Base-by-base conservation (phyloP, 2,113 vertebrate species). In the Centropus unirufus region DNA sequence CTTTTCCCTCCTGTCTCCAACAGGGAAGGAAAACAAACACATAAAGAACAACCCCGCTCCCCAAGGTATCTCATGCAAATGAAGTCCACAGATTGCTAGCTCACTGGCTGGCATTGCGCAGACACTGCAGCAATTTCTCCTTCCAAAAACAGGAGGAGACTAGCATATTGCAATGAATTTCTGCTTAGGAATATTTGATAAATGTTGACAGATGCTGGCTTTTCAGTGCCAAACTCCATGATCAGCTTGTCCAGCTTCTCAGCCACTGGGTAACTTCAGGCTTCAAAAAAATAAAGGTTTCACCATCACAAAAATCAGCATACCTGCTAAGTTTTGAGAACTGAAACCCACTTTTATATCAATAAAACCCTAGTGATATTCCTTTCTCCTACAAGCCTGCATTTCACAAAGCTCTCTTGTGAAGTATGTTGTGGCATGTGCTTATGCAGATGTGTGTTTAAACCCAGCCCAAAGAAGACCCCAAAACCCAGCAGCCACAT, bases 191-290 rank as follows among this genome's bases (percentile, higher is more conserved):
- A 95, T 91, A 89, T 91, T 93, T 95, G 49, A 66, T 75, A 75
- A 92, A 6, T 39, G 74, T 91, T 79, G 91, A 93, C 95, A 95
- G 92, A 95, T 95, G 89, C 77, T 89, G 93, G 83, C 62, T 87
- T 87, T 79, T 70, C 61, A 69, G 77, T 87, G 81, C 83, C 92
- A 91, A 69, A 83, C 27, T 81, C 58, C n/a, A 26, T 22, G 47
- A 82, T 82, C 39, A 22, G 55, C 70, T 91, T 75, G 75, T 49
- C 24, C 66, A 81, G 63, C 58, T 59, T 92, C 51, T 90, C 66
- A 83, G 58, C 15, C 66, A 58, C 74, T 22, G n/a, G 58, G 36
- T 2, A 0, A 54, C 47, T 84, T 77, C 52, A 68, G 9, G 70
- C 85, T 74, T 69, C 52, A 16, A 4, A 78, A 55, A 82, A 68